phyloP scores from a whole-genome alignment of 2,888 invertebrate genomes.

The Cephus pulcher region DNA sequence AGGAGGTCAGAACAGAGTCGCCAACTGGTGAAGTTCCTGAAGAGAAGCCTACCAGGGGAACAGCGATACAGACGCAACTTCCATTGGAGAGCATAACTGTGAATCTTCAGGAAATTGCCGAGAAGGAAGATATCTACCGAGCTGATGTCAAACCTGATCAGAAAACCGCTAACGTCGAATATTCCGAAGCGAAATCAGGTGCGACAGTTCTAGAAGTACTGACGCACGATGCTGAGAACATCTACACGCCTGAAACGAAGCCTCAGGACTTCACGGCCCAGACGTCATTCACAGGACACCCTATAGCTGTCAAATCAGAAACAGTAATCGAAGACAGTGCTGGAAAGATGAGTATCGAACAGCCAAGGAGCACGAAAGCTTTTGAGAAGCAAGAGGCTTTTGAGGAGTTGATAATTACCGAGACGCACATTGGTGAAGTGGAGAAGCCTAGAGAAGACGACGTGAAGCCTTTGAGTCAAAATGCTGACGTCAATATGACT shows the following conservation, averaged over 20 bases:
- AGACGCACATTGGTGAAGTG: slow-evolving; percentile 66
- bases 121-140: slow-evolving; percentile 66
- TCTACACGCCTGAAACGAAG: slow-evolving; percentile 42
- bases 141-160: slow-evolving; percentile 58
- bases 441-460: slow-evolving; percentile 66
- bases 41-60: slow-evolving; percentile 58
- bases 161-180: slow-evolving; percentile 64
- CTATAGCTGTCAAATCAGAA: slow-evolving; percentile 68
- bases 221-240: slow-evolving; percentile 57
- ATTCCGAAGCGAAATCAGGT: slow-evolving; percentile 56
- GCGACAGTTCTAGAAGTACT: slow-evolving; percentile 57
- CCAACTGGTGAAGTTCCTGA: slow-evolving; percentile 59
- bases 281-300: slow-evolving; percentile 65
- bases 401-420: slow-evolving; percentile 64
- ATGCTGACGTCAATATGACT: slow-evolving; percentile 51
- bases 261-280: slow-evolving; percentile 54
- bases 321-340: slow-evolving; percentile 61
- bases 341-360: slow-evolving; percentile 41
- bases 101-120: slow-evolving; percentile 62
- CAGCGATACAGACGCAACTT: slow-evolving; percentile 57
- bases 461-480: slow-evolving; percentile 56
- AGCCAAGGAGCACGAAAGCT: slow-evolving; percentile 56
- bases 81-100: slow-evolving; percentile 63
- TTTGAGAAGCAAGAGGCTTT: slow-evolving; percentile 68
- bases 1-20: slow-evolving; percentile 67